These are phyloP conservation scores for Drosophila parabipectinata DNA, from an alignment of 1,140 invertebrate genomes.

Conservation along the genomic window DNA sequence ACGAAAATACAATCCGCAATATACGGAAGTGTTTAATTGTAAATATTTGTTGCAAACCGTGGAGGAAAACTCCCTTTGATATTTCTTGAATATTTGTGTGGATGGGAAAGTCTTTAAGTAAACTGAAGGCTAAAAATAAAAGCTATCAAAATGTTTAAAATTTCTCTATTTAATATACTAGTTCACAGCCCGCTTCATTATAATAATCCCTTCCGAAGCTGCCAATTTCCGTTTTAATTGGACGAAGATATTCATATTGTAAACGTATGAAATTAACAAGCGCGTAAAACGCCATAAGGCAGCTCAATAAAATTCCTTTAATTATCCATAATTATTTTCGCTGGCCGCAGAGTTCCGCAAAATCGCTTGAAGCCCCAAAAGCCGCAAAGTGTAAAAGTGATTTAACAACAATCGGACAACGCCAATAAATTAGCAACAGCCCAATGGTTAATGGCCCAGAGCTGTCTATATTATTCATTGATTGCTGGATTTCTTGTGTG, in stretches of 20 bases:
- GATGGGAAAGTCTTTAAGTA: conserved; percentile 1
- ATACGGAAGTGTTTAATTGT: conserved; percentile 32
- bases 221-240: conserved; percentile 28
- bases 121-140: not conserved
- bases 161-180: conserved; percentile 13
- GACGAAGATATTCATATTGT: conserved; percentile 49
- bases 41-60: conserved; percentile 9
- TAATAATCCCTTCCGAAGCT: conserved; percentile 10
- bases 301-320: conserved; percentile 63
- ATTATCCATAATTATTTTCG: conserved; percentile 59
- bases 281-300: conserved; percentile 57
- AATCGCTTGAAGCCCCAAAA: conserved; percentile 13
- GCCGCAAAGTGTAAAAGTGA: conserved; percentile 72
- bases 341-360: conserved; percentile 66
- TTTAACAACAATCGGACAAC: conserved; percentile 69
- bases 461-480: conserved; percentile 64
- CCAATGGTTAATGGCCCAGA: conserved; percentile 59
- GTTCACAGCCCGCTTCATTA: conserved; percentile 14
- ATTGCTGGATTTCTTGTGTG: conserved; percentile 9
- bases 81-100: not conserved
- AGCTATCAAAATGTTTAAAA: conserved; percentile 3
- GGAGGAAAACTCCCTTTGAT: not conserved
- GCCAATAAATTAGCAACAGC: conserved; percentile 77
- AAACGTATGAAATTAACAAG: conserved; percentile 52
- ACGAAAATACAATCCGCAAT: conserved; percentile 25